Evolutionary conservation across 2,797 vertebrate genomes (phyloP), one percentile per base, ranked within the genome.

Genomic region (Threskiornis aethiopicus): DNA sequence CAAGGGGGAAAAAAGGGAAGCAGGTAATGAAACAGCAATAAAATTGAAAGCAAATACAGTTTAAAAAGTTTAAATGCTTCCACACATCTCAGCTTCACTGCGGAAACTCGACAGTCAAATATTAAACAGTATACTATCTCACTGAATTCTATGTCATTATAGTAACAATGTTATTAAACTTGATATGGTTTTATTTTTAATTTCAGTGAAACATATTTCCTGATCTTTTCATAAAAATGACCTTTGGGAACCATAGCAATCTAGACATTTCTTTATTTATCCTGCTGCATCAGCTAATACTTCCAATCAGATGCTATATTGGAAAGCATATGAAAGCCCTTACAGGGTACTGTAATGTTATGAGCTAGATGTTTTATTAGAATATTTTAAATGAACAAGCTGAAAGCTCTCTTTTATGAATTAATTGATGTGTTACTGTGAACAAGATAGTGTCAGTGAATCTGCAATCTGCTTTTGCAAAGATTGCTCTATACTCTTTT

Each of bases 221-320:
- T 91, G 67, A 93, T 95, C 72, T 96, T 97, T 96, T 96, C 54
- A 84, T 91, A 84, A 95, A 96, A 95, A 94, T 76, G 73, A 96
- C 95, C 96, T 97, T 97, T 96, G 93, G 91, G 78, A 95, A 88
- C 81, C 57, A 90, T 61, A 87, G 55, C 84, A 85, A 81, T 93
- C 55, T 84, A 89, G 81, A 58, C 35, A 83, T 91, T 91, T 93
- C 47, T 85, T 93, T 94, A 91, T 96, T 93, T 96, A 88, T 95
- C 70, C 62, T 94, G 62, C 76, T 96, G 62, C 70, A 93, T 97
- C 93, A 97, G 87, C 84, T 96, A 90, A 90, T 87, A 44, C 49
- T 93, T 93, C 76, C 54, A 96, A 72, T 81, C 64, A 94, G 94
- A 93, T 92, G 64, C 49, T 86, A 20, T 78, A 91, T 22, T 78